Evolutionary conservation across 2,113 vertebrate genomes (phyloP).

Genomic region (Rhinolophus ferrumequinum): DNA sequence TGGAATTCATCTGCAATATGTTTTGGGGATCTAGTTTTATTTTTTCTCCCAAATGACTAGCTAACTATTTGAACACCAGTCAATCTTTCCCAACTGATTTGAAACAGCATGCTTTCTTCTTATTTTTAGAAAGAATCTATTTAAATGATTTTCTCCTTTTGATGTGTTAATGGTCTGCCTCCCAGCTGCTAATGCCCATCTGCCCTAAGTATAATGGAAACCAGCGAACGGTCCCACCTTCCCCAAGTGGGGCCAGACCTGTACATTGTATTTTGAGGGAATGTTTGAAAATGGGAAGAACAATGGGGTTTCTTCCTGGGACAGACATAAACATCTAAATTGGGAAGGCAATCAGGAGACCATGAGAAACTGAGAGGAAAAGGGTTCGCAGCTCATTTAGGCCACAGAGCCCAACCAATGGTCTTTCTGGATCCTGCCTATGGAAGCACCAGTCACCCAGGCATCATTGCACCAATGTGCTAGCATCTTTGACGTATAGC

Average conservation of each 20-base stretch:
- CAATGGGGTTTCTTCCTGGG: neutral
- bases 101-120: neutral
- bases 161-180: neutral
- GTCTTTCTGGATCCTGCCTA: neutral
- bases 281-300: neutral
- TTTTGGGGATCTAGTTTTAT: neutral
- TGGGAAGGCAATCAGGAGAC: neutral
- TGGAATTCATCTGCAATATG: neutral
- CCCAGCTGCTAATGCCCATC: neutral
- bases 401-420: neutral
- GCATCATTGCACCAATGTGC: neutral
- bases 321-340: neutral
- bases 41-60: neutral
- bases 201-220: neutral
- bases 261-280: neutral
- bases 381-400: neutral
- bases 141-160: neutral
- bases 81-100: neutral
- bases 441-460: neutral
- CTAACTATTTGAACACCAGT: neutral
- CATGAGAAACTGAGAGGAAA: neutral
- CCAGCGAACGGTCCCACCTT: neutral
- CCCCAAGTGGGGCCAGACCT: neutral
- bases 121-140: neutral
- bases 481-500: neutral